A percentile compares a stretch with the other conserved stretches of the same genome.
These are phyloP conservation scores for Pardosa pseudoannulata DNA, from an alignment of 2,888 invertebrate genomes.

Conservation along the genomic window DNA sequence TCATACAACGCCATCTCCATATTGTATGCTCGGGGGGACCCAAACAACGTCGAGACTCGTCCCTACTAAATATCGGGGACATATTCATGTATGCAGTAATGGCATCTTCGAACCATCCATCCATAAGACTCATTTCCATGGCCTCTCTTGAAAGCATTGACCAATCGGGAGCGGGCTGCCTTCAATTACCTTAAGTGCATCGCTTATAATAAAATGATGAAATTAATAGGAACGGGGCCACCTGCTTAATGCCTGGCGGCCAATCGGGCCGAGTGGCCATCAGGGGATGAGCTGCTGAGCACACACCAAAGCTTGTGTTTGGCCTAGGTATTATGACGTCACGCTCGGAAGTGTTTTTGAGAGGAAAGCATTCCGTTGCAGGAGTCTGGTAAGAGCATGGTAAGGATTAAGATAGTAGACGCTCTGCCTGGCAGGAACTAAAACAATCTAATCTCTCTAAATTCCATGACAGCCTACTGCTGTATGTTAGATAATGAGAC, in stretches of 20 bases:
- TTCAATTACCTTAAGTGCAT: constrained; percentile 72
- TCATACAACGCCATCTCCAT: not conserved
- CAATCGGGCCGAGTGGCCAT: constrained; percentile 61
- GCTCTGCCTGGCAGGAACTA: too few relatives aligned
- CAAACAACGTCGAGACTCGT: not conserved
- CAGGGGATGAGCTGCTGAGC: constrained; percentile 36
- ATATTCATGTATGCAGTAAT: constrained; percentile 69
- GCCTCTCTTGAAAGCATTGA: constrained; percentile 43
- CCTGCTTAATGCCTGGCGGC: constrained; percentile 67
- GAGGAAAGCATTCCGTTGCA: not conserved
- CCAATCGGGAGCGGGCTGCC: constrained; percentile 52
- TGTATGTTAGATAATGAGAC: too few relatives aligned
- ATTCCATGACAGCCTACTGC: too few relatives aligned
- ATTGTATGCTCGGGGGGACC: not conserved
- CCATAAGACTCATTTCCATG: constrained; percentile 37
- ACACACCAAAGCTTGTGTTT: constrained; percentile 39
- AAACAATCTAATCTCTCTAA: too few relatives aligned
- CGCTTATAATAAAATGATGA: constrained; percentile 72
- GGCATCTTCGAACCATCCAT: constrained; percentile 28
- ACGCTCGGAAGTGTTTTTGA: constrained; percentile 11
- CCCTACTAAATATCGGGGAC: constrained; percentile 37
- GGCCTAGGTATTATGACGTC: constrained; percentile 61
- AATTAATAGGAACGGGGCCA: constrained; percentile 71
- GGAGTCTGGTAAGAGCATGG: not conserved
- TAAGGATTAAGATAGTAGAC: not conserved